A percentile compares a stretch with the other conserved stretches of the same genome.
These are phyloP conservation scores for Poecilia wingei DNA, from an alignment of 2,797 vertebrate species.

Conservation along the genomic window DNA sequence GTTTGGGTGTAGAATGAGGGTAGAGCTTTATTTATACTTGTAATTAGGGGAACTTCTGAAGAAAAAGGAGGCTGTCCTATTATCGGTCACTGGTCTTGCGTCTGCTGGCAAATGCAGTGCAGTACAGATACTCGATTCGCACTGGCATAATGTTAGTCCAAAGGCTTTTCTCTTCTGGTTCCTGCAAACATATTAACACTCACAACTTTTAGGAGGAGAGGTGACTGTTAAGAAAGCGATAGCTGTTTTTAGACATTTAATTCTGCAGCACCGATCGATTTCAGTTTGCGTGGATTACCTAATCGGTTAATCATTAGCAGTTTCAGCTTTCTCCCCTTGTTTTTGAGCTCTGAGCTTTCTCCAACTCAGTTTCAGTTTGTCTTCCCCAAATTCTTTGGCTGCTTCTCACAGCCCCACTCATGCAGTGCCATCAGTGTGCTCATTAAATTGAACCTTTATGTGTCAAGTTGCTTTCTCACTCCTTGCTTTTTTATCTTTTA, in stretches of 20 bases:
- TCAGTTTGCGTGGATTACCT: constrained; percentile 3
- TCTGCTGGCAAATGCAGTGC: neutral
- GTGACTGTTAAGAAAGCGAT: neutral
- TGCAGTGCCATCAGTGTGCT: constrained; percentile 9
- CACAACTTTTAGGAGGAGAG: neutral
- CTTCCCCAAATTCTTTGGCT: neutral
- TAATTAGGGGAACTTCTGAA: neutral
- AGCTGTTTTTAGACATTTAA: neutral
- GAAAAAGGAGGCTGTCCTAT: neutral
- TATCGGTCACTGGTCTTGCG: neutral
- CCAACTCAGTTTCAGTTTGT: constrained; percentile 9
- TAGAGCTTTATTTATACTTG: neutral
- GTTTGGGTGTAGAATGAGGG: neutral
- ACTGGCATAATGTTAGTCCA: neutral
- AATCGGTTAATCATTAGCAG: constrained; percentile 11
- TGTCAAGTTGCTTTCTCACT: constrained; percentile 26
- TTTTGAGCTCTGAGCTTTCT: constrained; percentile 10
- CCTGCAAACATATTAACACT: neutral
- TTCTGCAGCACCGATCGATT: neutral
- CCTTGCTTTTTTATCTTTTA: constrained; percentile 19
- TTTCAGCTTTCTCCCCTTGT: constrained; percentile 9
- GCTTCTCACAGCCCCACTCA: neutral
- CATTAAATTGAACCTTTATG: constrained; percentile 45
- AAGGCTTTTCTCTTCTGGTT: neutral
- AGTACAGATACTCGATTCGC: neutral